Evolutionary conservation across 2,888 invertebrate species (phyloP), one percentile per base, ranked within the genome.

Genomic region (Pseudolycoriella hygida): DNA sequence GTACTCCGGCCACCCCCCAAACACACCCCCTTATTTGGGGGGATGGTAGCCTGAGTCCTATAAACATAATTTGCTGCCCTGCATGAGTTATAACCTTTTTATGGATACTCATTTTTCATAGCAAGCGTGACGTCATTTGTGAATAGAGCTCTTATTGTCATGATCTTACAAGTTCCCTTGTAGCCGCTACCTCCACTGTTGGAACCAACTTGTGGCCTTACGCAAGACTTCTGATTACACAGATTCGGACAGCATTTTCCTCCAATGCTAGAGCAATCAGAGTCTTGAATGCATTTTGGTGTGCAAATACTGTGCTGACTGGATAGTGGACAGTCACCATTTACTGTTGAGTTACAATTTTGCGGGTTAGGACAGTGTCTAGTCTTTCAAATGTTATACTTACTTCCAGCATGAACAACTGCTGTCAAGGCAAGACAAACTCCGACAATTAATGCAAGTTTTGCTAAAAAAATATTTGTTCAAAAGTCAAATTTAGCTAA

Each of bases 191-290:
- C 55, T 17, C 17, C 37, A 19, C 3, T 32, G 15, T 20, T 31
- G n/a, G 58, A 56, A 2, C 46, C 46, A 14, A 56, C 43, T 48
- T 66, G 67, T 1, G 74, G 56, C 18, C 69, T 62, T 0, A 71
- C 68, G 55, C 83, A 83, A 2, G 81, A 81, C 57, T 73, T 76
- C 42, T 69, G 67, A 53, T 79, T 77, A 65, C 83, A 82, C 46
- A 73, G 61, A 61, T 83, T 82, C 8, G 74, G 68, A 53, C 79
- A 79, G 59, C 82, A 83, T 51, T 76, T 74, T 57, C 76, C 73
- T 51, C 75, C 76, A 44, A 72, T 68, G 30, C 69, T 67, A 32
- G 64, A 62, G 60, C 83, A 83, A 51, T 80, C 75, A 52, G 69
- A 71, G 58, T 80, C 76, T 48, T 75, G 72, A 40, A 67, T 57